Evolutionary conservation across 2,113 vertebrate genomes (phyloP).

Genomic region (Pterophyllum scalare): DNA sequence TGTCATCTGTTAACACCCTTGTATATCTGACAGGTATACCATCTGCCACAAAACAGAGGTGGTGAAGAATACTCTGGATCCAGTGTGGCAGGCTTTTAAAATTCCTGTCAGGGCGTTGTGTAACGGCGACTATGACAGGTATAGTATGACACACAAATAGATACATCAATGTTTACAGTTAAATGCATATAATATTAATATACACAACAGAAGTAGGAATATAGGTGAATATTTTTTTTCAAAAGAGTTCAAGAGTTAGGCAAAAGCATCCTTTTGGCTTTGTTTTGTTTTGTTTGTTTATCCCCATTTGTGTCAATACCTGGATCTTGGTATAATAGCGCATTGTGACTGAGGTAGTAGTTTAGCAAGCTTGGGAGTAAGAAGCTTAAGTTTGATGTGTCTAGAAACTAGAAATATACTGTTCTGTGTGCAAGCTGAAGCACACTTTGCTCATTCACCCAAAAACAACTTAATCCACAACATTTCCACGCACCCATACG

Average conservation of each 20-base stretch:
- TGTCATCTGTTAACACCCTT: background rate
- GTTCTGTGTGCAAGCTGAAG: too few relatives aligned
- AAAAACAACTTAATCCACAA: too few relatives aligned
- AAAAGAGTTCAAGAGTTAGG: background rate
- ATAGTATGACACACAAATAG: constrained; percentile 21
- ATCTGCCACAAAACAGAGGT: constrained; percentile 95
- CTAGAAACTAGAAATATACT: too few relatives aligned
- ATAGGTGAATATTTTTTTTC: background rate
- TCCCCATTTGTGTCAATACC: background rate
- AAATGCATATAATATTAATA: background rate
- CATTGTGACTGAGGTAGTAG: background rate
- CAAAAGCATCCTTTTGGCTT: background rate
- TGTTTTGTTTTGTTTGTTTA: background rate
- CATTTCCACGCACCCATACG: too few relatives aligned
- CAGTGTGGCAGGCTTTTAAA: constrained; percentile 94
- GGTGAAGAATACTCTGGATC: constrained; percentile 92
- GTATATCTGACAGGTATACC: constrained; percentile 82
- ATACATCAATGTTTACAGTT: background rate
- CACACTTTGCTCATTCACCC: too few relatives aligned
- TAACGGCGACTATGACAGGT: constrained; percentile 93
- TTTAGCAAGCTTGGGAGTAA: background rate
- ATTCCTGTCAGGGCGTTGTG: constrained; percentile 91
- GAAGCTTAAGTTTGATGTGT: too few relatives aligned
- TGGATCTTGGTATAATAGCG: background rate
- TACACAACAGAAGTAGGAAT: background rate